A percentile compares a stretch with the other conserved stretches of the same genome.
Evolutionary conservation across 2,797 vertebrate genomes (phyloP).

Genomic region (Peromyscus attwateri): DNA sequence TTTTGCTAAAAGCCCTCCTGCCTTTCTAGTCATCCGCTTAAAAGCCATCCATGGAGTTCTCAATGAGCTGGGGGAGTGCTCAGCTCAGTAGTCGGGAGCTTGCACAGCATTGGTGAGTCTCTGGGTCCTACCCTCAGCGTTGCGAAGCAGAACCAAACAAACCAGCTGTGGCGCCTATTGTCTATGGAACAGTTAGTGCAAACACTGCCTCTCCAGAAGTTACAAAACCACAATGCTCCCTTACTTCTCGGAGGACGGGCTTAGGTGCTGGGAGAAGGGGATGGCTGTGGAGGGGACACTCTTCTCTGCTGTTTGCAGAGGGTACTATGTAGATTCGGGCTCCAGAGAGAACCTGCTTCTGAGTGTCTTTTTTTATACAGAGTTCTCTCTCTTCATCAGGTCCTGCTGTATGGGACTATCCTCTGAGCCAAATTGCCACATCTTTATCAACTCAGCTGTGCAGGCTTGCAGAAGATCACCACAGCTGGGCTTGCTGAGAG

Average conservation of each 20-base stretch:
- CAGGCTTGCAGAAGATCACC: background rate
- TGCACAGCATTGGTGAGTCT: background rate
- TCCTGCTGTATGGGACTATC: background rate
- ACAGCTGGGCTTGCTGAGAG: background rate
- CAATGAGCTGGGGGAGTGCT: background rate
- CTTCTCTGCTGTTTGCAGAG: background rate
- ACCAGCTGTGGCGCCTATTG: background rate
- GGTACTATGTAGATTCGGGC: background rate
- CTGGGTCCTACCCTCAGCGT: background rate
- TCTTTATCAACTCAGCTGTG: background rate
- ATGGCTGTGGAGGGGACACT: too few species aligned
- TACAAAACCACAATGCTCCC: too few species aligned
- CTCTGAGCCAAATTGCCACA: background rate
- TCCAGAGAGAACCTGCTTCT: background rate
- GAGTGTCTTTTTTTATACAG: background rate
- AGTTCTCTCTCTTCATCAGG: background rate
- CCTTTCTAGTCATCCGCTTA: background rate
- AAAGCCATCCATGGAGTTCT: background rate
- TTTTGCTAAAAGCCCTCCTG: background rate
- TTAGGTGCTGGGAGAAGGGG: background rate
- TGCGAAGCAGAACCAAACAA: background rate
- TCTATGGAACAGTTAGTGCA: background rate
- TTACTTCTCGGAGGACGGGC: background rate
- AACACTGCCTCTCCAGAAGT: background rate
- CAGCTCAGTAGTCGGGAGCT: background rate